A percentile compares a stretch with the other conserved stretches of the same genome.
Evolutionary conservation across 2,113 vertebrate species (phyloP).

Genomic region (zebrafish (Danio rerio)): DNA sequence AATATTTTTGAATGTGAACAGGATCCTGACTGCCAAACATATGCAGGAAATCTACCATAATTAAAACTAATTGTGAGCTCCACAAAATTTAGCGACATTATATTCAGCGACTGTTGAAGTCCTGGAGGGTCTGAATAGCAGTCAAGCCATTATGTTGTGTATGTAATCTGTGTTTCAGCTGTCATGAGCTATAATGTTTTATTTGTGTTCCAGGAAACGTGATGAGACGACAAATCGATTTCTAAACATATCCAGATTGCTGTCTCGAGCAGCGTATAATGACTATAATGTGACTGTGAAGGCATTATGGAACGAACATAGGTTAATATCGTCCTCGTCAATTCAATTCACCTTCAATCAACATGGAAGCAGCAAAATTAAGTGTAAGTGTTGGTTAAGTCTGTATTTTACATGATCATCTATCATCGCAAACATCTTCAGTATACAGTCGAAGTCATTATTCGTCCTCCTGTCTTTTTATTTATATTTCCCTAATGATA

Average conservation of each 20-base stretch:
- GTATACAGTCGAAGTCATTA: too few species aligned
- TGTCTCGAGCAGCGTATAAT: neutral
- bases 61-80: too few species aligned
- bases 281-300: constrained; percentile 6
- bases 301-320: constrained; percentile 4
- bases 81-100: too few species aligned
- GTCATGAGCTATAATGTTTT: neutral
- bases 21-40: too few species aligned
- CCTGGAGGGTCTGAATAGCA: neutral
- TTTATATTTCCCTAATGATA: too few species aligned
- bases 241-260: constrained; percentile 58
- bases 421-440: neutral
- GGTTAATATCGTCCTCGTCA: rapidly evolving
- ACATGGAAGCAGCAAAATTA: rapidly evolving
- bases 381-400: constrained; percentile 47
- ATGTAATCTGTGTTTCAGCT: neutral
- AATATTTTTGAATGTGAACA: too few species aligned
- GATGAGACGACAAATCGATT: neutral
- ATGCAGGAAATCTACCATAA: too few species aligned
- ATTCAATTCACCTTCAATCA: neutral
- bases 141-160: neutral
- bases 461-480: too few species aligned
- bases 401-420: rapidly evolving
- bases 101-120: neutral
- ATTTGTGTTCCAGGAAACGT: neutral